Base-by-base conservation (phyloP, 92 coral and sea anemone genomes). In the Siderastrea siderea region DNA sequence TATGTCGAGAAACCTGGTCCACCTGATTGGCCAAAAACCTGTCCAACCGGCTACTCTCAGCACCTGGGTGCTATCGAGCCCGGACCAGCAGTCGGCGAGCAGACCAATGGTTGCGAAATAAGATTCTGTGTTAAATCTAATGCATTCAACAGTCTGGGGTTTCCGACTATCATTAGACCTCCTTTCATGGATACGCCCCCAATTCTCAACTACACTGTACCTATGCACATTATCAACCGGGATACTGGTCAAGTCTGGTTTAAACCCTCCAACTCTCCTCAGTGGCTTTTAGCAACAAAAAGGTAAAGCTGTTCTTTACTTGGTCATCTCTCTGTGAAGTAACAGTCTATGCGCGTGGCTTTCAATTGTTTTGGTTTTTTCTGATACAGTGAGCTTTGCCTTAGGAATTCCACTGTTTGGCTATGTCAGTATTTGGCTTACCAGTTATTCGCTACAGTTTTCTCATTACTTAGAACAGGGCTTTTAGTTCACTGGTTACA, bases 21-120 rank as follows among this genome's bases (percentile, higher is more conserved):
- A 14, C 53, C 92, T 16, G 93, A 84, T 47, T 92, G 95, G 96
- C 96, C 96, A 52, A 92, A 96, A 65, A 90, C 83, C 8, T 96
- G 98, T 68, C 98, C 98, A 17, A 91, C 87, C 15, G 98, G 98
- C 13, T 96, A 78, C 90, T 89, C 98, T 46, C 98, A 90, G 55
- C 98, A 96, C 64, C 83, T 96, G 75, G 98, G 93, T 7, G 84
- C 93, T 43, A 87, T 96, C 12, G 98, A 96, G 69, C 90, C 90
- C 54, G 38, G 38, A n/a, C n/a, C n/a, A n/a, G n/a, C n/a, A n/a
- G n/a, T n/a, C 38, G 38, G 38, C 38, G 38, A 26, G 38, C 0
- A 26, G 38, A 0, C 38, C 38, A 26, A 0, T 26, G 87, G 92
- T 77, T 96, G 98, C 79, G 98, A 96, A 90, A 96, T 96, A 75